phyloP scores from a whole-genome alignment of 2,888 invertebrate genomes.

The Orthosia gothica region DNA sequence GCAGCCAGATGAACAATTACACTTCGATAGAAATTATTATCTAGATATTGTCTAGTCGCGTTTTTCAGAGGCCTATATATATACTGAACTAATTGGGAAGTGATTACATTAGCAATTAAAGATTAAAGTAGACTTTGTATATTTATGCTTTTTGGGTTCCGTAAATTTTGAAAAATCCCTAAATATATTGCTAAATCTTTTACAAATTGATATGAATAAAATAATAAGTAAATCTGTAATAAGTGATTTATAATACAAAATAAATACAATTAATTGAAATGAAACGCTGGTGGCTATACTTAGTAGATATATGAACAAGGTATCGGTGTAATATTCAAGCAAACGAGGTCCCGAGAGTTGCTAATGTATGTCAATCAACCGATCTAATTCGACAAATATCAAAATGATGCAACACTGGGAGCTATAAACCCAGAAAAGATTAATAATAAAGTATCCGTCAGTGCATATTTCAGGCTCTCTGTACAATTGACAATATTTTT shows the following conservation, averaged over 20 bases:
- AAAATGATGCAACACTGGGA: slow-evolving; percentile 12
- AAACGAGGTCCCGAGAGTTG: background rate
- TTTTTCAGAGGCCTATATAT: slow-evolving; percentile 50
- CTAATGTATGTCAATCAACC: slow-evolving; percentile 41
- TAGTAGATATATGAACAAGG: background rate
- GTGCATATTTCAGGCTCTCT: slow-evolving; percentile 20
- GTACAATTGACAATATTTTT: slow-evolving; percentile 55
- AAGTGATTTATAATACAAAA: background rate
- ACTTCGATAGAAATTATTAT: slow-evolving; percentile 73
- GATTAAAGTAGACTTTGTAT: slow-evolving; percentile 36
- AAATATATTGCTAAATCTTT: background rate
- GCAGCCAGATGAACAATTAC: slow-evolving; percentile 74
- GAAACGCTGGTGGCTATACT: background rate
- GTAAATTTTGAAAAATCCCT: background rate
- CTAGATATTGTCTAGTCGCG: slow-evolving; percentile 59
- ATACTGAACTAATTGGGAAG: slow-evolving; percentile 53
- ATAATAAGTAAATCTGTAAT: background rate
- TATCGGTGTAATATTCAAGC: slow-evolving; percentile 13
- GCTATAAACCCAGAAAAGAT: slow-evolving; percentile 20
- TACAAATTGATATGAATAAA: background rate
- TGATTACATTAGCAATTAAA: slow-evolving; percentile 51
- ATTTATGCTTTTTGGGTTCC: slow-evolving; percentile 17
- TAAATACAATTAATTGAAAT: background rate
- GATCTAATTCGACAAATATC: slow-evolving; percentile 19
- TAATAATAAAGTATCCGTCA: slow-evolving; percentile 30